phyloP scores from a whole-genome alignment of 2,797 vertebrate species.

The Hydrophis major region DNA sequence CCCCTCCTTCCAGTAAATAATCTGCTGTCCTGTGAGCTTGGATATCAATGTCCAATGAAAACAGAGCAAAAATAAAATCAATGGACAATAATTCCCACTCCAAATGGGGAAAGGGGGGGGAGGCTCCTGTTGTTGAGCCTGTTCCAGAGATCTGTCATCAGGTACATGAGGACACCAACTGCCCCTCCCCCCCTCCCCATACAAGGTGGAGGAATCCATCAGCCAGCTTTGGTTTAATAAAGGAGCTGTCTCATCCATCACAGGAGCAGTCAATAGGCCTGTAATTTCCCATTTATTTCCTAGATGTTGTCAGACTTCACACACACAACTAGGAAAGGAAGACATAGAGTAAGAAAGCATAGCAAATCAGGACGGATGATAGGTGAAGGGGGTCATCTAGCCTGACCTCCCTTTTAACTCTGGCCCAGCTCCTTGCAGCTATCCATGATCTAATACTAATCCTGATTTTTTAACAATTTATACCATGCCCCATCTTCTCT shows the following conservation, averaged over 20 bases:
- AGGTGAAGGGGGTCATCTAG: not conserved
- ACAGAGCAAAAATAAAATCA: not conserved
- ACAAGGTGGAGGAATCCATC: not conserved
- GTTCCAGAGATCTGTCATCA: not conserved
- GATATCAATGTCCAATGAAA: not conserved
- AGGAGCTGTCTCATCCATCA: conserved; percentile 20
- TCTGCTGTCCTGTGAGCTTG: not conserved
- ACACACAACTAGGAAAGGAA: not conserved
- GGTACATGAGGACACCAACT: not conserved
- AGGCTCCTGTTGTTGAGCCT: not conserved
- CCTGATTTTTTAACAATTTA: not conserved
- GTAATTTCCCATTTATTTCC: conserved; percentile 13
- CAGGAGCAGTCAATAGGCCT: conserved; percentile 17
- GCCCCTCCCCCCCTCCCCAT: not conserved
- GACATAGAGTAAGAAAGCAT: not conserved
- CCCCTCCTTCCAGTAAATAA: not conserved
- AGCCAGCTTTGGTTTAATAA: conserved; percentile 1
- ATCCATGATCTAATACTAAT: not conserved
- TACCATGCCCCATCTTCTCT: not conserved
- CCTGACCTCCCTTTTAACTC: not conserved
- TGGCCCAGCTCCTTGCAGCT: not conserved
- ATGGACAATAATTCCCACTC: not conserved
- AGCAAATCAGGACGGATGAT: not conserved
- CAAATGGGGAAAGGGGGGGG: no score
- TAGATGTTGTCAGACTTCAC: conserved; percentile 5